These are phyloP conservation scores for Chelonus insularis DNA, from an alignment of 1,140 invertebrate genomes.

Conservation along the genomic window DNA sequence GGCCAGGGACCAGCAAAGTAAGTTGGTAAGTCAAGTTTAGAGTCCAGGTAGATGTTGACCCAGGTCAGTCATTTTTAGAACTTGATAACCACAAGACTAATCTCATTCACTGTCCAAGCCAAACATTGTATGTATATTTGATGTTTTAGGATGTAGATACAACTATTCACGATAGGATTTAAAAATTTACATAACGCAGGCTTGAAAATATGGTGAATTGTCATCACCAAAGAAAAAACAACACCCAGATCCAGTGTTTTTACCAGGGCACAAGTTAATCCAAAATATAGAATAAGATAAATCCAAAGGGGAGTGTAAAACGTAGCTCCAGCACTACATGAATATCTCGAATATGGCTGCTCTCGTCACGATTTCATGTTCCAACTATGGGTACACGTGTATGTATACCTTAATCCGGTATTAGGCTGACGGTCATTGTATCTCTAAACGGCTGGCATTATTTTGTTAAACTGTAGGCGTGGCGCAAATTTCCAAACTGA, in stretches of 20 bases:
- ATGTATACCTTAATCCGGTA: slow-evolving; percentile 2
- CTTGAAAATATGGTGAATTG: too few species aligned
- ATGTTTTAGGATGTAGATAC: slow-evolving; percentile 30
- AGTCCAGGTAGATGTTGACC: slow-evolving; percentile 24
- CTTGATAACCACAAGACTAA: background rate
- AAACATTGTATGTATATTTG: slow-evolving; percentile 21
- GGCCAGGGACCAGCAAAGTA: background rate
- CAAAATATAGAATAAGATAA: background rate
- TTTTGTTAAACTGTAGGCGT: slow-evolving; percentile 49
- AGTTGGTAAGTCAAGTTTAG: slow-evolving; percentile 31
- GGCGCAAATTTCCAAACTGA: slow-evolving; percentile 37
- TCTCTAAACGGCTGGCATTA: slow-evolving; percentile 40
- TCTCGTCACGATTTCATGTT: slow-evolving; percentile 24
- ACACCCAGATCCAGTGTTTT: too few species aligned
- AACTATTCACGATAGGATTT: slow-evolving; percentile 10
- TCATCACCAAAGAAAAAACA: too few species aligned
- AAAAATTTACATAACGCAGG: background rate
- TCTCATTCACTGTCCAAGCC: slow-evolving; percentile 13
- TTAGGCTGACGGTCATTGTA: slow-evolving; percentile 29
- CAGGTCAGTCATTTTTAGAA: background rate
- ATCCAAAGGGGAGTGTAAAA: background rate
- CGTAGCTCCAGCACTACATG: background rate
- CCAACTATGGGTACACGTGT: background rate
- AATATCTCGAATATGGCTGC: background rate
- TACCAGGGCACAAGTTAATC: too few species aligned